phyloP scores from a whole-genome alignment of 2,797 vertebrate genomes.

The Crotalus adamanteus region DNA sequence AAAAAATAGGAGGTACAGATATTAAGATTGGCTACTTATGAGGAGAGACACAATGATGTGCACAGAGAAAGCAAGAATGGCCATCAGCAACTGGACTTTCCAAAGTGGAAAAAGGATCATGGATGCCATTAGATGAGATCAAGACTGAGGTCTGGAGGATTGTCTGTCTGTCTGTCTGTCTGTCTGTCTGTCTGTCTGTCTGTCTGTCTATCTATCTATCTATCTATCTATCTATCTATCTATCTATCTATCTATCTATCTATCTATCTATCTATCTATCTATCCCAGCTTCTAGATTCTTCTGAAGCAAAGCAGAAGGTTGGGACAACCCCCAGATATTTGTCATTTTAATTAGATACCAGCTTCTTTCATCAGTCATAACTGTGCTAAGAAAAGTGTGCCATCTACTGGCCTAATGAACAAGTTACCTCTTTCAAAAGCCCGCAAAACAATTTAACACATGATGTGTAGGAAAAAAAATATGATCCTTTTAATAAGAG shows the following conservation, averaged over 20 bases:
- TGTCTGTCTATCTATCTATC: background rate
- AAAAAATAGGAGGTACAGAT: background rate
- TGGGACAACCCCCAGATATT: background rate
- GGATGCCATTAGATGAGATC: background rate
- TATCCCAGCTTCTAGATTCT: background rate
- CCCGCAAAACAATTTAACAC: background rate
- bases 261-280: background rate
- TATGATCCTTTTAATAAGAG: background rate
- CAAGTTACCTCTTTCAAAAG: background rate
- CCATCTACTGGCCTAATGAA: slow-evolving; percentile 56
- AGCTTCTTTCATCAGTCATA: background rate
- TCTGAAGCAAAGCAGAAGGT: background rate
- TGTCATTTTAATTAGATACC: background rate
- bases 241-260: background rate
- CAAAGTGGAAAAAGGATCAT: background rate
- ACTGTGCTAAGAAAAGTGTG: slow-evolving; percentile 45
- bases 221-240: background rate
- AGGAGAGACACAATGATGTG: background rate
- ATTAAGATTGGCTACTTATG: background rate
- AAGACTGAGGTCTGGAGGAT: background rate
- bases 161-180: background rate
- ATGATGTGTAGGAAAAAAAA: background rate
- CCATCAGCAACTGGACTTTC: background rate
- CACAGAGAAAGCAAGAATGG: background rate
- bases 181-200: background rate